Conservation (phyloP, 35 echinoderm and acorn worm species). For the Stichopus chloronotus region DNA sequence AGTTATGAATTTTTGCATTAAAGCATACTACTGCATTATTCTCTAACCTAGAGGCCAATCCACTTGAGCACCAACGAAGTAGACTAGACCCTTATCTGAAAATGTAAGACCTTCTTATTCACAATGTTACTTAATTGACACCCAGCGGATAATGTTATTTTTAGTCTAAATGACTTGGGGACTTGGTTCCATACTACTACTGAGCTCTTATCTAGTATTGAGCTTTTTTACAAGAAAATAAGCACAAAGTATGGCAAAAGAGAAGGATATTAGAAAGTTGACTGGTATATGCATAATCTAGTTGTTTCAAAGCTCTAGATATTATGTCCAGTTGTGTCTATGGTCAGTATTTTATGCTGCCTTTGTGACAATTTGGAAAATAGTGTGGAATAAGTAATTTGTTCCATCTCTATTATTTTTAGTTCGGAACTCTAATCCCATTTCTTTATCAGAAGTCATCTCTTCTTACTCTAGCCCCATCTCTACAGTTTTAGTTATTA, state of each 20-base stretch:
- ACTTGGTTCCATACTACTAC: not conserved
- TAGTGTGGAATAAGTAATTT: too few relatives aligned
- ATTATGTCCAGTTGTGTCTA: too few relatives aligned
- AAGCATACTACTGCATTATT: not conserved
- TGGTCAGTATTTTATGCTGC: too few relatives aligned
- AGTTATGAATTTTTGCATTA: slow-evolving; percentile 47
- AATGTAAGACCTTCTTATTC: slow-evolving; percentile 7
- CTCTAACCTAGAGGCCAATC: slow-evolving; percentile 13
- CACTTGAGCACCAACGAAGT: not conserved
- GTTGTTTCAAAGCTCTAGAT: too few relatives aligned
- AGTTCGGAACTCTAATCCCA: too few relatives aligned
- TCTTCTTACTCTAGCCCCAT: too few relatives aligned
- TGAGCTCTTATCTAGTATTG: not conserved
- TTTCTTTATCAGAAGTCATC: too few relatives aligned
- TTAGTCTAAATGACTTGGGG: slow-evolving; percentile 3
- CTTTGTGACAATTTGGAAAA: too few relatives aligned
- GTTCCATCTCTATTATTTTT: too few relatives aligned
- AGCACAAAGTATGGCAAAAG: not conserved
- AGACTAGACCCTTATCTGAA: slow-evolving; percentile 12
- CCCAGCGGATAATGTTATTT: slow-evolving; percentile 52
- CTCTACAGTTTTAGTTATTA: too few relatives aligned
- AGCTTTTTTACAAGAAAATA: not conserved
- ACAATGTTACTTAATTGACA: slow-evolving; percentile 32
- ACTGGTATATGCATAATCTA: too few relatives aligned
- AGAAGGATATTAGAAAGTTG: too few relatives aligned